Evolutionary conservation across 2,888 invertebrate genomes (phyloP).

Genomic region (Hypercompe scribonia): DNA sequence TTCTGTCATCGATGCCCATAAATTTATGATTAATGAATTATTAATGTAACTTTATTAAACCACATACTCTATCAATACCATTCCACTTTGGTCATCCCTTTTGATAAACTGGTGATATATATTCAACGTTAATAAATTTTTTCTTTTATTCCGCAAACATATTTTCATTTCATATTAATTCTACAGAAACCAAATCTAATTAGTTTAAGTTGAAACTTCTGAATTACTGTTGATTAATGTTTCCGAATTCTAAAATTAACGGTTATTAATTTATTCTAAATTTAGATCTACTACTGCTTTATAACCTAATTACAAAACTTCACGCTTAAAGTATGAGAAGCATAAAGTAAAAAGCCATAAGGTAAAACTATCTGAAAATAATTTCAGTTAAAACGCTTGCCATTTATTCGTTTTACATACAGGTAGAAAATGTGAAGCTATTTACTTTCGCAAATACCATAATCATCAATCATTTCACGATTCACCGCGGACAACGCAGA

Average conservation of each 20-base stretch:
- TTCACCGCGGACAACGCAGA: conserved; percentile 13
- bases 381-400: neutral
- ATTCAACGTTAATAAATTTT: neutral
- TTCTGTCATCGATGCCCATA: neutral
- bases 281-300: neutral
- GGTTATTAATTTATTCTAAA: neutral
- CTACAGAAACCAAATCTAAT: neutral
- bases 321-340: neutral
- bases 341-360: neutral
- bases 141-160: neutral
- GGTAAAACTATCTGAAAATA: neutral
- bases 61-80: neutral
- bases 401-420: neutral
- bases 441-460: conserved; percentile 32
- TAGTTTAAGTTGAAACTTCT: neutral
- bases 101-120: neutral
- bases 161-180: neutral
- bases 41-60: neutral
- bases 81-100: neutral
- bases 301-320: neutral
- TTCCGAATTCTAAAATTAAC: neutral
- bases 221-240: neutral
- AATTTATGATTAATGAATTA: conserved; percentile 4
- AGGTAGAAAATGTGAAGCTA: conserved; percentile 23
- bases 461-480: conserved; percentile 50